Percentiles rank a stretch among this genome's conserved stretches.
Evolutionary conservation across 2,797 vertebrate species (phyloP).

Genomic region (Antrozous pallidus): DNA sequence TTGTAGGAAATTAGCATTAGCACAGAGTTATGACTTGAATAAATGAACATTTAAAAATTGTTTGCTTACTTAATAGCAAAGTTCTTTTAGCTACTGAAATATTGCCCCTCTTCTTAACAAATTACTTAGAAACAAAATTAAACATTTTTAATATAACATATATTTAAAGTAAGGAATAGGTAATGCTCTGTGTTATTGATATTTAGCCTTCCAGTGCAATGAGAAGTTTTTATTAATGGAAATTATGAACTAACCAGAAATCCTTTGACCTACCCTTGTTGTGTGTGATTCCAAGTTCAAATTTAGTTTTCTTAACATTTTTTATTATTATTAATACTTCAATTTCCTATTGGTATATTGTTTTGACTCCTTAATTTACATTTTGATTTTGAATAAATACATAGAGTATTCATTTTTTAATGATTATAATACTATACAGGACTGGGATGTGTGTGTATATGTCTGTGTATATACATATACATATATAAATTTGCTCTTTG

Average conservation of each 20-base stretch:
- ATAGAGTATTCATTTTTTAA: neutral
- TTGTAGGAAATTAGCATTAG: neutral
- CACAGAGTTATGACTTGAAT: neutral
- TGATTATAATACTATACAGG: neutral
- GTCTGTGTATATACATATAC: too few species aligned
- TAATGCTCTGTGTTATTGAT: neutral
- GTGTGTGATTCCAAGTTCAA: neutral
- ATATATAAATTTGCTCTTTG: neutral
- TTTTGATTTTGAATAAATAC: neutral
- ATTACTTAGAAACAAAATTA: neutral
- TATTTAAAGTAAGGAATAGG: constrained; percentile 4
- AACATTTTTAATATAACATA: neutral
- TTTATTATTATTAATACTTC: neutral
- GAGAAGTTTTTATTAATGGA: neutral
- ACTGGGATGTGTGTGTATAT: neutral
- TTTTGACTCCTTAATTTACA: neutral
- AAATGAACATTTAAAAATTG: neutral
- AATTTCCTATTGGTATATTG: neutral
- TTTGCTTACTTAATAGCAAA: neutral
- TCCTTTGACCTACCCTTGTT: neutral
- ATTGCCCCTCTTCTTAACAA: neutral
- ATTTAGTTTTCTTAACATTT: constrained; percentile 31
- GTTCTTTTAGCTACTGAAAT: neutral
- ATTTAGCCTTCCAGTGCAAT: neutral
- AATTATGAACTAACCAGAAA: neutral